phyloP scores from a whole-genome alignment of 2,797 vertebrate genomes.

The Spinibarbus caldwelli region DNA sequence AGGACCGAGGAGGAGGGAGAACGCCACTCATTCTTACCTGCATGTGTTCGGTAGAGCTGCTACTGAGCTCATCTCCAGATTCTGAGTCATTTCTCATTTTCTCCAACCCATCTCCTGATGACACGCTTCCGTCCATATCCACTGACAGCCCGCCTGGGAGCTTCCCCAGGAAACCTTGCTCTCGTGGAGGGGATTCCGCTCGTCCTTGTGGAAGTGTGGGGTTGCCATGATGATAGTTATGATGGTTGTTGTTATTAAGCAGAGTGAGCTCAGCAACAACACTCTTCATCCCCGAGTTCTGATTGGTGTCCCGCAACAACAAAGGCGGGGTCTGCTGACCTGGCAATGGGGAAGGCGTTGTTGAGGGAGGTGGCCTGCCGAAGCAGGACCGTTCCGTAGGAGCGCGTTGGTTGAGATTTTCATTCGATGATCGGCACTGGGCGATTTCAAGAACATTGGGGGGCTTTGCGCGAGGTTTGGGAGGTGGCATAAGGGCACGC shows the following conservation, averaged over 20 bases:
- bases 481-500: conserved; percentile 90
- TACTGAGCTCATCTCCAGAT: conserved; percentile 96
- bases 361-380: conserved; percentile 84
- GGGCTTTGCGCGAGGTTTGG: conserved; percentile 75
- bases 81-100: conserved; percentile 91
- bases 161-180: conserved; percentile 74
- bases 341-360: conserved; percentile 80
- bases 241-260: conserved; percentile 85
- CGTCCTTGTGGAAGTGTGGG: conserved; percentile 77
- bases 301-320: conserved; percentile 88
- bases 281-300: conserved; percentile 86
- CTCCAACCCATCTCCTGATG: conserved; percentile 82
- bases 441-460: conserved; percentile 77
- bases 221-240: conserved; percentile 77
- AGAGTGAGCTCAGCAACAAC: conserved; percentile 78
- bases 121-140: conserved; percentile 65
- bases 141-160: conserved; percentile 73
- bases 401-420: conserved; percentile 87
- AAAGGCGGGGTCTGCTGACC: conserved; percentile 79
- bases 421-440: conserved; percentile 78
- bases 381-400: conserved; percentile 91
- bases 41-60: conserved; percentile 93
- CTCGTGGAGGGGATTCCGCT: conserved; percentile 86
- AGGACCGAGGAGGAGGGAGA: not conserved
- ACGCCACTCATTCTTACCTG: conserved; percentile 77